Conservation (phyloP, 53 echinoderm and acorn worm species). For the Henricia sp. region DNA sequence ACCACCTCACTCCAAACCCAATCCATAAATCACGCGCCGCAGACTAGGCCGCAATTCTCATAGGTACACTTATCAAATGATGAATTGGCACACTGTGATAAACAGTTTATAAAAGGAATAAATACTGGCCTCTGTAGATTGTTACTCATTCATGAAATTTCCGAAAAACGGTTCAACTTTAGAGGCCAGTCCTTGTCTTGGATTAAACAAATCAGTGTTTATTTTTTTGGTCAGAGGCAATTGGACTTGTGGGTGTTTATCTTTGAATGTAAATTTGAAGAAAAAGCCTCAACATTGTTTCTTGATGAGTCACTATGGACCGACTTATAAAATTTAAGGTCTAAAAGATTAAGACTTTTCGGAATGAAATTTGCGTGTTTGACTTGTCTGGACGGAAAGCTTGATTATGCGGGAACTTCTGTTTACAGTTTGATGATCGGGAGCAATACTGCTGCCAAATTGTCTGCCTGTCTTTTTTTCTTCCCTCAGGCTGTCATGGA, state of each 20-base stretch:
- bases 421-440: too few relatives aligned
- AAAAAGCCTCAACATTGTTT: conserved; percentile 40
- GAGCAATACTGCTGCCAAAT: too few relatives aligned
- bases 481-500: too few relatives aligned
- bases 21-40: conserved; percentile 28
- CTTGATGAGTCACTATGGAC: conserved; percentile 35
- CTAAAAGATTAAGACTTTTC: too few relatives aligned
- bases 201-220: conserved; percentile 28
- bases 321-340: neutral
- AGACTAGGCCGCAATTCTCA: neutral
- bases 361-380: too few relatives aligned
- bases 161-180: neutral
- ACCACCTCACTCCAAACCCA: conserved; percentile 19
- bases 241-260: conserved; percentile 4
- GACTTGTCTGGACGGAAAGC: too few relatives aligned
- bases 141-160: conserved; percentile 32
- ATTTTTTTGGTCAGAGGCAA: conserved; percentile 29
- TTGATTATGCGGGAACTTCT: too few relatives aligned
- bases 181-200: neutral
- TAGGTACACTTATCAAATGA: conserved; percentile 45
- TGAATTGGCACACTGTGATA: conserved; percentile 25
- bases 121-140: conserved; percentile 20
- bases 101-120: conserved; percentile 52
- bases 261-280: conserved; percentile 27
- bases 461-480: too few relatives aligned